Percentiles rank a stretch among this genome's conserved stretches.
These are phyloP conservation scores for Martes martes DNA, from an alignment of 2,113 vertebrate species.

Conservation along the genomic window DNA sequence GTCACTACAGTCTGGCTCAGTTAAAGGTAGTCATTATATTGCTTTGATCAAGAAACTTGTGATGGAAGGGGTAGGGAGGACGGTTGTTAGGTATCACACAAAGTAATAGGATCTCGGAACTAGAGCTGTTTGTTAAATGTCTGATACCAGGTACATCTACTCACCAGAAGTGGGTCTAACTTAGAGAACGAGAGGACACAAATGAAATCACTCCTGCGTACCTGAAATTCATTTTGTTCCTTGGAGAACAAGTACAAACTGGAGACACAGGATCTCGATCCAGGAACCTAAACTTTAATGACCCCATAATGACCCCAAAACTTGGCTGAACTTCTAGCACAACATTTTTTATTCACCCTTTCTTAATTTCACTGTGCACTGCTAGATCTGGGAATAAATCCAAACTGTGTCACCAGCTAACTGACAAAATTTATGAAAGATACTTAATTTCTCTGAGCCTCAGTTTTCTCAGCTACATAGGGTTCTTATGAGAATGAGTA, in stretches of 20 bases:
- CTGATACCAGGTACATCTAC: neutral
- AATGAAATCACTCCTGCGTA: neutral
- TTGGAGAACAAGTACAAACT: neutral
- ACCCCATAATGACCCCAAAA: neutral
- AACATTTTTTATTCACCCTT: slow-evolving; percentile 10
- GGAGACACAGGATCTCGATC: neutral
- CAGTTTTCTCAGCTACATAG: neutral
- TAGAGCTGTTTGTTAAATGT: neutral
- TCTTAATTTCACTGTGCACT: slow-evolving; percentile 8
- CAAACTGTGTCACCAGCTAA: neutral
- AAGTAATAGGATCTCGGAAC: neutral
- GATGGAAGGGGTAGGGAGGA: neutral
- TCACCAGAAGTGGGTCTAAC: neutral
- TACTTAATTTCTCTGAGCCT: neutral
- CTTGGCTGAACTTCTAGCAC: neutral
- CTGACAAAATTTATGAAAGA: neutral
- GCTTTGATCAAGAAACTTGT: neutral
- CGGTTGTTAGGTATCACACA: neutral
- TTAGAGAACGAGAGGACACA: neutral
- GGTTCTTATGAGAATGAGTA: neutral
- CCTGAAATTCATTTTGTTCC: neutral
- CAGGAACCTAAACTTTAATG: neutral
- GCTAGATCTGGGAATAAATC: neutral
- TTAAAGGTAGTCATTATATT: neutral
- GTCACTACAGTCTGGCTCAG: neutral